phyloP scores from a whole-genome alignment of 2,113 vertebrate genomes.

The Pteruthius melanotis region DNA sequence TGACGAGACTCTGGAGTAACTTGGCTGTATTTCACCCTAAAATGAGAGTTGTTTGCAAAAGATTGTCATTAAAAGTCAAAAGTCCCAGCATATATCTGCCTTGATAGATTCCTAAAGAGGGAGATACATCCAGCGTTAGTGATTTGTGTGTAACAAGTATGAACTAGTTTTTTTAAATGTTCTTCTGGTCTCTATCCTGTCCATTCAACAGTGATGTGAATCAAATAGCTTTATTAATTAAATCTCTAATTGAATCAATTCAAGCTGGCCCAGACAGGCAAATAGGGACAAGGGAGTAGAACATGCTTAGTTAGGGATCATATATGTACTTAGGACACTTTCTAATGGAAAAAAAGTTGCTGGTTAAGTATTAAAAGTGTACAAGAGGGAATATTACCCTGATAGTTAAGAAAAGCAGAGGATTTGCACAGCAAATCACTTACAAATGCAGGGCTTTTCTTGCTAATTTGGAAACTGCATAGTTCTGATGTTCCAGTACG shows the following conservation, averaged over 20 bases:
- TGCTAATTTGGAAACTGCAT: not conserved
- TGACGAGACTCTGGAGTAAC: not conserved
- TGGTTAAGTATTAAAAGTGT: not conserved
- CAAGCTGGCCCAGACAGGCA: not conserved
- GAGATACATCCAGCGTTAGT: not conserved
- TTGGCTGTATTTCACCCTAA: not conserved
- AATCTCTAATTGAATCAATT: not conserved
- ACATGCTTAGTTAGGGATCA: not conserved
- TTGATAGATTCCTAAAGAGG: not conserved
- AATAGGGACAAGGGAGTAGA: not conserved
- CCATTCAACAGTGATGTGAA: not conserved
- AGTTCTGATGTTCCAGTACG: not conserved
- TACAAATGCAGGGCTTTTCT: not conserved
- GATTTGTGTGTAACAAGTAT: not conserved
- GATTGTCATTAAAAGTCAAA: not conserved
- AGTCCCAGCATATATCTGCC: not conserved
- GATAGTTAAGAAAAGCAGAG: not conserved
- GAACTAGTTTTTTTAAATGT: not conserved
- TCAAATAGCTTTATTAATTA: not conserved
- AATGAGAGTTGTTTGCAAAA: not conserved
- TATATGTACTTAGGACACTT: rapidly evolving
- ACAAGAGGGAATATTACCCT: not conserved
- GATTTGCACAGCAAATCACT: not conserved
- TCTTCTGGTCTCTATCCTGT: not conserved
- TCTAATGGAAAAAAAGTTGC: not conserved